Base-by-base conservation (phyloP, 2,888 invertebrate genomes). In the Pocota personata region DNA sequence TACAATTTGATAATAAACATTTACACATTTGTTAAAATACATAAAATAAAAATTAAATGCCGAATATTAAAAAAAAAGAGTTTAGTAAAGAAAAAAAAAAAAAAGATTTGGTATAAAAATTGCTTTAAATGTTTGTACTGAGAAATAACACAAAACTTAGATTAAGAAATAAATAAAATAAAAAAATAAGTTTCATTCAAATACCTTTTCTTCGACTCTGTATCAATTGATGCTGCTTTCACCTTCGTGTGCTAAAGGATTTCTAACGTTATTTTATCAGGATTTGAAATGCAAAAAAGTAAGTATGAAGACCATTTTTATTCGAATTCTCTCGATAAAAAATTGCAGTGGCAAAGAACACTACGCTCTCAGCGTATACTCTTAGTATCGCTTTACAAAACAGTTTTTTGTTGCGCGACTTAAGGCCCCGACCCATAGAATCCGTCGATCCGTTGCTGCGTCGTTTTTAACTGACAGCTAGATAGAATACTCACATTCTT, bases 101-200 rank as follows among this genome's bases (percentile, higher is more conserved):
- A 16, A 64, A 66, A 50, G 73, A 78, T 50, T 82, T 84, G 73
- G 75, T 79, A 84, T 87, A 69, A 60, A 78, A 87, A 83, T 82
- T 82, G 82, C 80, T 86, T 86, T 82, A 86, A 86, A 86, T 87
- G 83, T 87, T 84, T 87, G 87, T 83, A 87, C 82, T 87, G 87
- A 82, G 55, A 86, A 82, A 87, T 82, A 78, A 84, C 73, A 80
- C 79, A 88, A 87, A 88, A 84, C 62, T 80, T 73, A 82, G 62
- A 12, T 52, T 88, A 86, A 83, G 87, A 88, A 84, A 88, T 88
- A 88, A 87, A 88, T 52, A 84, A 76, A 79, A 75, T 67, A 72
- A 76, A 82, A 60, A 88, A 86, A 73, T 73, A 76, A 75, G 55
- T 58, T 16, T 67, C 64, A 60, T 66, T 40, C 62, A 67, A 46